Conservation (phyloP, 2,113 vertebrate species). For the Cathartes aura region DNA sequence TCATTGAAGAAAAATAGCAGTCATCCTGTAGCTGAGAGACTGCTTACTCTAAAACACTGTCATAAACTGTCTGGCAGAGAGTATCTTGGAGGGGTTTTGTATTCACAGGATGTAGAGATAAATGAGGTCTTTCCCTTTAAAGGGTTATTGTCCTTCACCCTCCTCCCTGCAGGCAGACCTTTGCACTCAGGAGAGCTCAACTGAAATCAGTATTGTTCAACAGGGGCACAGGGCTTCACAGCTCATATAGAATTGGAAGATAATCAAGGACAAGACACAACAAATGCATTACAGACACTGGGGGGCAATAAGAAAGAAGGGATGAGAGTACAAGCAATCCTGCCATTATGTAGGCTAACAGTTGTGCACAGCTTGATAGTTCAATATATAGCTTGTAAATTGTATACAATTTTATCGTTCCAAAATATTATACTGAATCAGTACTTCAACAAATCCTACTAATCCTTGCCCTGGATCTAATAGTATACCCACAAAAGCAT, state of each 20-base stretch:
- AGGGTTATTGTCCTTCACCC: neutral
- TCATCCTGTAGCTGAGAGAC: neutral
- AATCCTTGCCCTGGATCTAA: neutral
- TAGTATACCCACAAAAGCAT: neutral
- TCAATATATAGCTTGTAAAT: constrained; percentile 1
- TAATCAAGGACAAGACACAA: constrained; percentile 17
- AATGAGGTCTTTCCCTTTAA: neutral
- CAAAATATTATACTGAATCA: neutral
- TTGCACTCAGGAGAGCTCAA: neutral
- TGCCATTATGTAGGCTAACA: neutral
- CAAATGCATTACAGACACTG: neutral
- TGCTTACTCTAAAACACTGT: neutral
- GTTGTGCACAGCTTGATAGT: neutral
- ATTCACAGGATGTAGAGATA: neutral
- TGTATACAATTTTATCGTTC: neutral
- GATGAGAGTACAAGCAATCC: neutral
- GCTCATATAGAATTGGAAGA: neutral
- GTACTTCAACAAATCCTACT: neutral
- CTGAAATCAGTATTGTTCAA: neutral
- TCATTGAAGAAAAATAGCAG: neutral
- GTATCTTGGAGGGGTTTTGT: neutral
- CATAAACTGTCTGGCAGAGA: neutral
- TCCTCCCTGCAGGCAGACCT: neutral
- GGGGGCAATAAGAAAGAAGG: neutral
- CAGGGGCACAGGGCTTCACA: neutral